Percentiles rank a stretch among this genome's conserved stretches.
Conservation (phyloP, 2,888 invertebrate genomes). For the Oxyscelio sp. region DNA sequence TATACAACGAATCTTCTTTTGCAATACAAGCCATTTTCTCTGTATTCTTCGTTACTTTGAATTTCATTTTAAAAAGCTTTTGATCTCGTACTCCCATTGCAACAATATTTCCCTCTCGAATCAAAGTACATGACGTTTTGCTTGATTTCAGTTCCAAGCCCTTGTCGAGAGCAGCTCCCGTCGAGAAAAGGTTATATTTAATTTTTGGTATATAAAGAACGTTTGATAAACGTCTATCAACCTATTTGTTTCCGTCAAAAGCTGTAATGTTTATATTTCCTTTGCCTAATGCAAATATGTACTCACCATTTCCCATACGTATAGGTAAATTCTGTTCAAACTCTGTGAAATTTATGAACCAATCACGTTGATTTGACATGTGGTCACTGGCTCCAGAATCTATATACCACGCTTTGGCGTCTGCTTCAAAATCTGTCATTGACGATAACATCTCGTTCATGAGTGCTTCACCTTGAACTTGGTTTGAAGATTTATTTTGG, state of each 20-base stretch:
- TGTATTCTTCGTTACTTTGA: background rate
- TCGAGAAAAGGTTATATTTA: conserved; percentile 46
- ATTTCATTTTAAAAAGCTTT: conserved; percentile 27
- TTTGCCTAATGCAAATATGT: too few relatives aligned
- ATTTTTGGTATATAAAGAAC: conserved; percentile 47
- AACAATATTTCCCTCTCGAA: conserved; percentile 31
- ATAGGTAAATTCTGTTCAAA: conserved; percentile 3
- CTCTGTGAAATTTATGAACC: background rate
- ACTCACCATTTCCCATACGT: conserved; percentile 61
- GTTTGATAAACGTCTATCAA: conserved; percentile 48
- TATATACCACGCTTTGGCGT: conserved; percentile 1
- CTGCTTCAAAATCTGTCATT: background rate
- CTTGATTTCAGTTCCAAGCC: too few relatives aligned
- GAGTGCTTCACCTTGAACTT: background rate
- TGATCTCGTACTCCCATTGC: conserved; percentile 22
- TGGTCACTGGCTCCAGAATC: conserved; percentile 22
- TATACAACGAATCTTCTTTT: conserved; percentile 15
- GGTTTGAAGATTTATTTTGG: too few relatives aligned
- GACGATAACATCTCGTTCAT: background rate
- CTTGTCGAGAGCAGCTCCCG: conserved; percentile 65
- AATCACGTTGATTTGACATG: conserved; percentile 13
- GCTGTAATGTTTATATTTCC: conserved; percentile 74
- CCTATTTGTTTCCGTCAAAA: conserved; percentile 65
- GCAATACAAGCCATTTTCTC: background rate
- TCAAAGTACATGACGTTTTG: conserved; percentile 44